Conservation (phyloP, 2,888 invertebrate species). For the Tanypteryx hageni region DNA sequence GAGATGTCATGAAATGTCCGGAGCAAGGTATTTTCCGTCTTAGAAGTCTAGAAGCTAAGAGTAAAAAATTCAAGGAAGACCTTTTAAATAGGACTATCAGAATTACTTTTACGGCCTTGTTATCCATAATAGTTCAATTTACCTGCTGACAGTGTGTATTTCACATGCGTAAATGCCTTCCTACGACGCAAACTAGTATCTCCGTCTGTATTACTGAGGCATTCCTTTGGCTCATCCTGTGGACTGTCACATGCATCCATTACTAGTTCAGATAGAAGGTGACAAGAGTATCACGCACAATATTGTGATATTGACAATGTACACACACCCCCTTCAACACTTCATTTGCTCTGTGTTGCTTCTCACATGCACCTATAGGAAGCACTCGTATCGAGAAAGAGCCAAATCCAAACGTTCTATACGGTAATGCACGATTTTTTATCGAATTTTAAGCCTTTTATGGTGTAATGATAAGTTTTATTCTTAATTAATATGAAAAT, state of each 20-base stretch:
- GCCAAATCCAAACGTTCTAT: slow-evolving; percentile 38
- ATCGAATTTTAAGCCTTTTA: background rate
- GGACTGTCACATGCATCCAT: slow-evolving; percentile 59
- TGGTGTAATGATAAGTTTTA: background rate
- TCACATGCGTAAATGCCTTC: slow-evolving; percentile 65
- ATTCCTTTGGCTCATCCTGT: slow-evolving; percentile 53
- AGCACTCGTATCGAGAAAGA: slow-evolving; percentile 48
- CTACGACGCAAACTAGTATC: slow-evolving; percentile 56
- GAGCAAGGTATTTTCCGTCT: slow-evolving; percentile 91
- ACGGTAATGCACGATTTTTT: background rate
- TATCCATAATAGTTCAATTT: slow-evolving; percentile 36
- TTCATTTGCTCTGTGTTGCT: slow-evolving; percentile 56
- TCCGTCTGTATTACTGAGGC: slow-evolving; percentile 18
- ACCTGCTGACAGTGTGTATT: slow-evolving; percentile 66
- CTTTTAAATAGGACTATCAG: background rate
- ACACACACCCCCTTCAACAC: slow-evolving; percentile 62
- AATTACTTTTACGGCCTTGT: background rate
- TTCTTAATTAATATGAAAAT: too few relatives aligned
- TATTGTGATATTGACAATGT: slow-evolving; percentile 60
- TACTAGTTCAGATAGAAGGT: slow-evolving; percentile 46
- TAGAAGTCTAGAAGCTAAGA: slow-evolving; percentile 76
- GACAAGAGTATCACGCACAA: slow-evolving; percentile 27
- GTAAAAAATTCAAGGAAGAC: background rate
- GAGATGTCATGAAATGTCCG: slow-evolving; percentile 91
- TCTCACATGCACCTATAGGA: slow-evolving; percentile 45